phyloP scores from a whole-genome alignment of 2,888 invertebrate genomes.

The Cepaea hortensis region DNA sequence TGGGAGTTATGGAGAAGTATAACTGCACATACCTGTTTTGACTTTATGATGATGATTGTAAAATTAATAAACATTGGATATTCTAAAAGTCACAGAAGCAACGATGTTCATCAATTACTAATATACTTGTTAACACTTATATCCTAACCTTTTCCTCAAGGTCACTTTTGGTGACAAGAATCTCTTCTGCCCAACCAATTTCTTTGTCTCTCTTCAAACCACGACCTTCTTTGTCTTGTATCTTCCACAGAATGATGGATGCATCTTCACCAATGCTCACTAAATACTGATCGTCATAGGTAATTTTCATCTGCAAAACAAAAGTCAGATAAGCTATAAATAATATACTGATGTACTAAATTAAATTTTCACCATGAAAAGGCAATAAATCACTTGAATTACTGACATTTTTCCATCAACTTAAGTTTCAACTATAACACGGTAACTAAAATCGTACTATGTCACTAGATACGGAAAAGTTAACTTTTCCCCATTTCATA shows the following conservation, averaged over 20 bases:
- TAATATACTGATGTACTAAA: neutral
- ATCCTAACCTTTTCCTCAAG: slow-evolving; percentile 86
- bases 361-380: neutral
- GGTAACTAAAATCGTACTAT: no score
- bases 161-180: slow-evolving; percentile 85
- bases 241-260: slow-evolving; percentile 89
- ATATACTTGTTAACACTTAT: neutral
- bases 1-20: no score
- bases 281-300: slow-evolving; percentile 85
- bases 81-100: no score
- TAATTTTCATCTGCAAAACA: slow-evolving; percentile 80
- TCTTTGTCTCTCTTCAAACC: slow-evolving; percentile 84
- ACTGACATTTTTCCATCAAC: no score
- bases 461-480: no score
- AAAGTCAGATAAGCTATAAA: neutral
- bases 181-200: slow-evolving; percentile 86
- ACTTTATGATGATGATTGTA: no score
- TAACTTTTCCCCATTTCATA: no score
- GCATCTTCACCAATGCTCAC: slow-evolving; percentile 87
- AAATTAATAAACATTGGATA: no score
- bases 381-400: neutral
- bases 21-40: no score
- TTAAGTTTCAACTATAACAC: no score
- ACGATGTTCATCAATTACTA: no score
- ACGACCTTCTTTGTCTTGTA: slow-evolving; percentile 81